Conservation (phyloP, 2,113 vertebrate species). For the Myxocyprinus asiaticus region DNA sequence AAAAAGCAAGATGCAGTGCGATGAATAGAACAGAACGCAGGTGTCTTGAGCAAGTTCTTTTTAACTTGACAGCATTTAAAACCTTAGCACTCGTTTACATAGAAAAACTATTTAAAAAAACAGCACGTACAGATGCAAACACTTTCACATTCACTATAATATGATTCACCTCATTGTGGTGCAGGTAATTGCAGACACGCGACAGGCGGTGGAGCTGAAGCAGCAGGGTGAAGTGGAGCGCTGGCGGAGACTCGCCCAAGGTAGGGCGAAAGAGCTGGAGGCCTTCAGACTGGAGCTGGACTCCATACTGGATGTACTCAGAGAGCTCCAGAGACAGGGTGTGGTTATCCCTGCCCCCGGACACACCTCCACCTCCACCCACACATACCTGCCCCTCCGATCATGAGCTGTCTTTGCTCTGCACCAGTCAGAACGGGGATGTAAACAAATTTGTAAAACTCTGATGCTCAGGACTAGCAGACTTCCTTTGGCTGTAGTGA, state of each 20-base stretch:
- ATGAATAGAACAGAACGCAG: no score
- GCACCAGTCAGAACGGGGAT: background rate
- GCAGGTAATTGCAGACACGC: conserved; percentile 79
- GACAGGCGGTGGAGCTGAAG: conserved; percentile 63
- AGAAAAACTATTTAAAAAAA: no score
- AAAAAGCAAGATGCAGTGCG: no score
- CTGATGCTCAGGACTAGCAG: no score
- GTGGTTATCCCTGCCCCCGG: conserved; percentile 75
- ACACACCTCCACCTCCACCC: background rate
- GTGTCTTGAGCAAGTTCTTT: no score
- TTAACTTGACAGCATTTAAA: no score
- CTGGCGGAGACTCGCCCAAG: conserved; percentile 83
- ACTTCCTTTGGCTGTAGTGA: no score
- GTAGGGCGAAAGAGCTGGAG: conserved; percentile 85
- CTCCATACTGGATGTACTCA: conserved; percentile 87
- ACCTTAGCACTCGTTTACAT: no score
- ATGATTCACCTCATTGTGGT: background rate
- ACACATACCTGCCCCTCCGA: conserved; percentile 12
- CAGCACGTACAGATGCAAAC: no score
- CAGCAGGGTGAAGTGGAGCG: conserved; percentile 73
- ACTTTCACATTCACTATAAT: background rate
- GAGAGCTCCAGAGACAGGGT: conserved; percentile 86
- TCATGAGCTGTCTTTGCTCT: conserved; percentile 24
- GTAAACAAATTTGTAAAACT: background rate
- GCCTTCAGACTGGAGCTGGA: conserved; percentile 87